phyloP scores from a whole-genome alignment of 2,113 vertebrate species.

The Dasyurus viverrinus region DNA sequence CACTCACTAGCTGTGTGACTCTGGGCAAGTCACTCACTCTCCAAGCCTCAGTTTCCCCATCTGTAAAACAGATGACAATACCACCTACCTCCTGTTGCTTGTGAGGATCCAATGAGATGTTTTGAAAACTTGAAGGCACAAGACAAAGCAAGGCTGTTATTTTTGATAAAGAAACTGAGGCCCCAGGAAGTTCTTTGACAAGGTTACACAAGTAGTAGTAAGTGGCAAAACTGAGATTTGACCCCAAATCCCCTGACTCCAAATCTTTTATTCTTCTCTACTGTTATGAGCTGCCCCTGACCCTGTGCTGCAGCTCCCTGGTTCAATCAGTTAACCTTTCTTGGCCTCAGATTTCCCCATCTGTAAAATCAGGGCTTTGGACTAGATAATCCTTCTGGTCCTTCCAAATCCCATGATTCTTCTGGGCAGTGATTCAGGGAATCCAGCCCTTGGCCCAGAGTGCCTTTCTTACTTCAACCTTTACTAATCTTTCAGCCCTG shows the following conservation, averaged over 20 bases:
- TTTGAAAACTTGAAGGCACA: not conserved
- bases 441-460: not conserved
- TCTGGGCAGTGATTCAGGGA: not conserved
- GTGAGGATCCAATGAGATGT: not conserved
- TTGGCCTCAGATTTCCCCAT: not conserved
- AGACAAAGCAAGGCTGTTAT: not conserved
- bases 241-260: not conserved
- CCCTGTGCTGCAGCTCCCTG: not conserved
- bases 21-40: not conserved
- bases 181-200: not conserved
- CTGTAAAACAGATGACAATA: not conserved
- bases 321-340: not conserved
- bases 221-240: not conserved
- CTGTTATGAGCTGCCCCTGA: not conserved
- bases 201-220: not conserved
- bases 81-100: not conserved
- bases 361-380: not conserved
- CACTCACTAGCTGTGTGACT: not conserved
- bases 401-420: not conserved
- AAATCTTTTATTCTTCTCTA: not conserved
- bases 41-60: not conserved
- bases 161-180: not conserved
- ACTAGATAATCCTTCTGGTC: not conserved
- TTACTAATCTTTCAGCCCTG: not conserved
- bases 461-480: not conserved